These are phyloP conservation scores for Caenorhabditis auriculariae DNA, from an alignment of 2,888 invertebrate species.

Conservation along the genomic window DNA sequence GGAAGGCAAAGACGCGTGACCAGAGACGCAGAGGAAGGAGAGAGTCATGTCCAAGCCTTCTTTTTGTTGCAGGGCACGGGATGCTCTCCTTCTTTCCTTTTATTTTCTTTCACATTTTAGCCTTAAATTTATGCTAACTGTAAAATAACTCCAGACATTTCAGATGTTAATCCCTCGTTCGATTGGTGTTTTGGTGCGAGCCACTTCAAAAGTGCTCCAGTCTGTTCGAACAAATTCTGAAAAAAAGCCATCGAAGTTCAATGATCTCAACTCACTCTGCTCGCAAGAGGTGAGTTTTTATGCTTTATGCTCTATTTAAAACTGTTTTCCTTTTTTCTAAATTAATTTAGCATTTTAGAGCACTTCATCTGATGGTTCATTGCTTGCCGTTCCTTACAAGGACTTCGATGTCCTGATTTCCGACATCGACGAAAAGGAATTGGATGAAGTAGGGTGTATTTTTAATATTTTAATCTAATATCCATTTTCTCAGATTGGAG, in stretches of 20 bases:
- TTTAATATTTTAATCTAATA: slow-evolving; percentile 14
- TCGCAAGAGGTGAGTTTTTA: slow-evolving; percentile 9
- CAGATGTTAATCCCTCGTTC: not conserved
- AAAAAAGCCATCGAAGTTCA: slow-evolving; percentile 4
- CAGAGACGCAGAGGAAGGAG: no score
- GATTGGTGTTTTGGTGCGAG: not conserved
- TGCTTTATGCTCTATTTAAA: slow-evolving; percentile 11
- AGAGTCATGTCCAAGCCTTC: no score
- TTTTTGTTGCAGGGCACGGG: no score
- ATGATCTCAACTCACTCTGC: slow-evolving; percentile 2
- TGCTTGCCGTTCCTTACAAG: slow-evolving; percentile 12
- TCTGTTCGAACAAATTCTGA: slow-evolving; percentile 2
- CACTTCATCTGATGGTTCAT: slow-evolving; percentile 13
- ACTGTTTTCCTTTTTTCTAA: slow-evolving; percentile 11
- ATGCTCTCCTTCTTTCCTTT: not conserved
- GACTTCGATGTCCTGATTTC: slow-evolving; percentile 11
- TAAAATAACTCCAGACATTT: not conserved
- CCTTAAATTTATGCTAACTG: not conserved
- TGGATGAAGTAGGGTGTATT: slow-evolving; percentile 16
- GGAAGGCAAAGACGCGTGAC: no score
- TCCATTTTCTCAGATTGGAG: slow-evolving; percentile 16
- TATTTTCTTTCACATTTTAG: not conserved
- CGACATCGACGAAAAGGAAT: slow-evolving; percentile 10
- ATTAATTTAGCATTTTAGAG: slow-evolving; percentile 19
- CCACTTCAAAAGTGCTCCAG: slow-evolving; percentile 1